These are phyloP conservation scores for Nasonovia ribisnigri DNA, from an alignment of 2,888 invertebrate species.

Conservation along the genomic window DNA sequence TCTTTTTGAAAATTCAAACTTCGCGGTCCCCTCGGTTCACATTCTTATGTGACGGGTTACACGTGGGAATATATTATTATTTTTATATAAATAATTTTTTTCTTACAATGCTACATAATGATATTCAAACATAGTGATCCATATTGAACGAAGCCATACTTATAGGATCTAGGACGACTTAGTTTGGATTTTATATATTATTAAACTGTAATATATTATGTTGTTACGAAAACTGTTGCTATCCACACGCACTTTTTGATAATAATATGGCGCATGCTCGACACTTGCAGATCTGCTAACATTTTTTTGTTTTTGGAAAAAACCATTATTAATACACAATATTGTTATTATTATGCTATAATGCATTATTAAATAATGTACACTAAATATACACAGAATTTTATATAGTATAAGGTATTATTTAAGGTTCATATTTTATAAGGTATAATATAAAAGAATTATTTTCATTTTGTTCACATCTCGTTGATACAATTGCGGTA, in stretches of 20 bases:
- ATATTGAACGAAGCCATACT: neutral
- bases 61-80: neutral
- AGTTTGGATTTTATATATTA: neutral
- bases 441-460: no score
- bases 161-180: neutral
- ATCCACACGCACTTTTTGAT: no score
- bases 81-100: neutral
- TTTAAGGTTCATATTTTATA: no score
- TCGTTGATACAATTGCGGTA: neutral
- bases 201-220: neutral
- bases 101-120: neutral
- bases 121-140: neutral
- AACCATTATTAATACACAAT: neutral
- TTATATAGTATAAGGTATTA: no score
- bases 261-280: neutral
- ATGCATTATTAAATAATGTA: neutral
- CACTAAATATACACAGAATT: no score
- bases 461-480: neutral
- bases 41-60: neutral
- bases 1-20: neutral
- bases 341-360: neutral
- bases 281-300: neutral
- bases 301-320: neutral
- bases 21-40: neutral
- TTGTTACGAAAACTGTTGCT: neutral